A percentile compares a stretch with the other conserved stretches of the same genome.
phyloP scores from a whole-genome alignment of 2,797 vertebrate species.

The Hyperoplus immaculatus region DNA sequence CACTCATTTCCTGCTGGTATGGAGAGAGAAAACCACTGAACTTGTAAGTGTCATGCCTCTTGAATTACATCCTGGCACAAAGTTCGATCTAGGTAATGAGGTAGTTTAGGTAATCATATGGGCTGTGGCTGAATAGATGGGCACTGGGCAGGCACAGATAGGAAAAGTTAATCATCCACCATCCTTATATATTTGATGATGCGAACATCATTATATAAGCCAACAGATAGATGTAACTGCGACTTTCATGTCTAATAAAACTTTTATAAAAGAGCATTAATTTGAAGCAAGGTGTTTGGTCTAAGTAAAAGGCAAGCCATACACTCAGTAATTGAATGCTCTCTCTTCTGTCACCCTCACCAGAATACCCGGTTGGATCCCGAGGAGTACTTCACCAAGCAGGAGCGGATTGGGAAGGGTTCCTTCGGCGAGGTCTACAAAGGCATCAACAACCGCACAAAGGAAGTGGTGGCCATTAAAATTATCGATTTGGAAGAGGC shows the following conservation, averaged over 20 bases:
- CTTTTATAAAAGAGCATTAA: neutral
- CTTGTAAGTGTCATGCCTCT: slow-evolving; percentile 34
- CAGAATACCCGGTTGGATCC: slow-evolving; percentile 95
- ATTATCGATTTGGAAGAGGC: slow-evolving; percentile 99
- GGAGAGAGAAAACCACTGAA: slow-evolving; percentile 37
- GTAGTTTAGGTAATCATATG: slow-evolving; percentile 9
- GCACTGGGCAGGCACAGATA: slow-evolving; percentile 3
- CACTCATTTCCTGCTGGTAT: slow-evolving; percentile 45
- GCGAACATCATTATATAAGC: neutral
- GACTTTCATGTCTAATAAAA: neutral
- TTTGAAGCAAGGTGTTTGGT: slow-evolving; percentile 8
- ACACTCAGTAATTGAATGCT: slow-evolving; percentile 11
- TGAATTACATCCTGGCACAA: slow-evolving; percentile 48
- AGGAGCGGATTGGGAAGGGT: slow-evolving; percentile 98
- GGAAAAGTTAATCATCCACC: slow-evolving; percentile 35
- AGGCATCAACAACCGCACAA: slow-evolving; percentile 97
- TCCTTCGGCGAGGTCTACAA: slow-evolving; percentile 99
- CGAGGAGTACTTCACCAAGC: slow-evolving; percentile 97
- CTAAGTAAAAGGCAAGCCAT: neutral
- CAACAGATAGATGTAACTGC: neutral
- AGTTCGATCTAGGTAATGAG: slow-evolving; percentile 3
- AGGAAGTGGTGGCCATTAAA: slow-evolving; percentile 98
- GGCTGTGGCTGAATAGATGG: slow-evolving; percentile 14
- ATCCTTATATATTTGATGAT: slow-evolving; percentile 5
- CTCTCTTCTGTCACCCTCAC: slow-evolving; percentile 23